Conservation (phyloP, 2,888 invertebrate genomes). For the Seira sanloemensis region DNA sequence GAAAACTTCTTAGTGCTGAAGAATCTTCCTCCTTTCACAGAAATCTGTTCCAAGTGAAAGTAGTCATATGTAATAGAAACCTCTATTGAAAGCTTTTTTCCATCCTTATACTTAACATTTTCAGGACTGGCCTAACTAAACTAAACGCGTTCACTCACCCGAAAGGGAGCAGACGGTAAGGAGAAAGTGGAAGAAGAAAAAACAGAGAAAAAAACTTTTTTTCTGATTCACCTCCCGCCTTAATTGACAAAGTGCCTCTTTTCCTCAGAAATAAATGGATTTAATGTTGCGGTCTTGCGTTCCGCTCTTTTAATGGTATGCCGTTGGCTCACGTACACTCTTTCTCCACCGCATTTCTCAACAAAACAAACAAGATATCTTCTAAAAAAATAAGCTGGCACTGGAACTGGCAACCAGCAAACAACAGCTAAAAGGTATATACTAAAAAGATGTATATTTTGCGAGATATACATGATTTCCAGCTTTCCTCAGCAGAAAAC, state of each 20-base stretch:
- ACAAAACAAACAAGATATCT: neutral
- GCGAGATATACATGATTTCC: neutral
- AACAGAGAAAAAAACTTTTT: neutral
- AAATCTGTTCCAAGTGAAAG: too few species aligned
- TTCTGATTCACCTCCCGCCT: neutral
- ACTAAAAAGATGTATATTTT: neutral
- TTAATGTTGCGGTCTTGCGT: neutral
- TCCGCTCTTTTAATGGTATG: neutral
- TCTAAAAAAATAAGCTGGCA: neutral
- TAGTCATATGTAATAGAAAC: too few species aligned
- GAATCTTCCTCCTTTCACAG: neutral
- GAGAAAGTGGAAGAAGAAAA: neutral
- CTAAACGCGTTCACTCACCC: slow-evolving; percentile 4
- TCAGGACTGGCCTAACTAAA: too few species aligned
- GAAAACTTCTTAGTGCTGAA: neutral
- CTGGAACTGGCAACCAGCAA: too few species aligned
- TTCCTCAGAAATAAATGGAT: neutral
- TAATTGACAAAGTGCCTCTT: slow-evolving; percentile 27
- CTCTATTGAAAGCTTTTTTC: too few species aligned
- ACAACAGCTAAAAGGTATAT: slow-evolving; percentile 1
- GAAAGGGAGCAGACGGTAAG: neutral
- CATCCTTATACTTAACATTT: too few species aligned
- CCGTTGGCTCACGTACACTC: neutral
- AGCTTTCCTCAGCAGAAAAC: neutral
- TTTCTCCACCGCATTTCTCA: neutral